Evolutionary conservation across 1,140 invertebrate species (phyloP).

Genomic region (Nixonia krombeini): DNA sequence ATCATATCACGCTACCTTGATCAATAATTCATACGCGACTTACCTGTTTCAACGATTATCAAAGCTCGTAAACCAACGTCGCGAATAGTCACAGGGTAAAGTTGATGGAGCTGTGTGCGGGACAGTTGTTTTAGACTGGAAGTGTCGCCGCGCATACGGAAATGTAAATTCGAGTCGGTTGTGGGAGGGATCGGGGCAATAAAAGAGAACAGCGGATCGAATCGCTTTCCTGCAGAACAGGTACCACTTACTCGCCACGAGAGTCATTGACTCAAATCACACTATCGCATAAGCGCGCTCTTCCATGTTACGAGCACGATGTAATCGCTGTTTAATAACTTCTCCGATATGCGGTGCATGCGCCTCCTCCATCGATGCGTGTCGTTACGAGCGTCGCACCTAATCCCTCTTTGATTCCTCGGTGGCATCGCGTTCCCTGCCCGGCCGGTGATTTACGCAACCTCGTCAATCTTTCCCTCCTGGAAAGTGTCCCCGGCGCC

Average conservation of each 20-base stretch:
- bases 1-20: no score
- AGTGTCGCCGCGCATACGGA: no score
- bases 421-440: slow-evolving; percentile 11
- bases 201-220: slow-evolving; percentile 52
- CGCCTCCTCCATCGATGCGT: slow-evolving; percentile 22
- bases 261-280: slow-evolving; percentile 65
- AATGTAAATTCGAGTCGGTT: no score
- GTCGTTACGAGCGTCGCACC: slow-evolving; percentile 16
- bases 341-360: slow-evolving; percentile 31
- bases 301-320: slow-evolving; percentile 35
- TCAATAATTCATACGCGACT: no score
- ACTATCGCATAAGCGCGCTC: slow-evolving; percentile 22
- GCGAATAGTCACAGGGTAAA: no score
- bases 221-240: slow-evolving; percentile 45
- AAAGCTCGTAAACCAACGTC: no score
- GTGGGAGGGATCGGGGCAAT: slow-evolving; percentile 50
- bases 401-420: slow-evolving; percentile 30
- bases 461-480: not conserved
- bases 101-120: no score
- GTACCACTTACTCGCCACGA: slow-evolving; percentile 54
- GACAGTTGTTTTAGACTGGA: no score
- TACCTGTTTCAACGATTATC: not conserved
- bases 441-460: not conserved
- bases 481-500: no score
- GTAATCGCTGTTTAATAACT: slow-evolving; percentile 54